phyloP scores from a whole-genome alignment of 2,113 vertebrate genomes.

The Uropsilus gracilis region DNA sequence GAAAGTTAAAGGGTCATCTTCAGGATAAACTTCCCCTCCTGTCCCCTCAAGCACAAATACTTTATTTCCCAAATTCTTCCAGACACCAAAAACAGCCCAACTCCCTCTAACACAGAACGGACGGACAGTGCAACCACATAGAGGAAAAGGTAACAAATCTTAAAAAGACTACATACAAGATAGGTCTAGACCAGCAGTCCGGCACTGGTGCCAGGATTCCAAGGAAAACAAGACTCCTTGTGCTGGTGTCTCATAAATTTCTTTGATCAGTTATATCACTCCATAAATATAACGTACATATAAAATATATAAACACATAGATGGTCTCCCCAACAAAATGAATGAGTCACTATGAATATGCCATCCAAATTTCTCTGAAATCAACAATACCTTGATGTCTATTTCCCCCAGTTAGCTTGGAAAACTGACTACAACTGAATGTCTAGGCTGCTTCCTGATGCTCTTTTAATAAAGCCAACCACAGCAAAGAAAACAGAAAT shows the following conservation, averaged over 20 bases:
- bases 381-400: neutral
- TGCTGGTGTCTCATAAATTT: neutral
- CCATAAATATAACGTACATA: neutral
- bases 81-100: neutral
- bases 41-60: neutral
- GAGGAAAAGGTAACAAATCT: neutral
- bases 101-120: neutral
- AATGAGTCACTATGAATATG: neutral
- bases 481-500: slow-evolving; percentile 81
- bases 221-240: neutral
- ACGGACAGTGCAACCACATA: neutral
- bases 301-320: too few species aligned
- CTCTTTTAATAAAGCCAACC: slow-evolving; percentile 84
- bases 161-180: neutral
- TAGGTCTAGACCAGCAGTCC: neutral
- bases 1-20: slow-evolving; percentile 28
- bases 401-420: slow-evolving; percentile 40
- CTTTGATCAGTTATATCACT: neutral
- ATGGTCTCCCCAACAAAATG: neutral
- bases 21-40: neutral
- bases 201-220: neutral
- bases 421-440: slow-evolving; percentile 77
- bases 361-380: neutral
- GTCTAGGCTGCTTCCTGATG: slow-evolving; percentile 87
- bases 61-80: neutral